Base-by-base conservation (phyloP, 2,888 invertebrate genomes). In the Chymomyza amoena region DNA sequence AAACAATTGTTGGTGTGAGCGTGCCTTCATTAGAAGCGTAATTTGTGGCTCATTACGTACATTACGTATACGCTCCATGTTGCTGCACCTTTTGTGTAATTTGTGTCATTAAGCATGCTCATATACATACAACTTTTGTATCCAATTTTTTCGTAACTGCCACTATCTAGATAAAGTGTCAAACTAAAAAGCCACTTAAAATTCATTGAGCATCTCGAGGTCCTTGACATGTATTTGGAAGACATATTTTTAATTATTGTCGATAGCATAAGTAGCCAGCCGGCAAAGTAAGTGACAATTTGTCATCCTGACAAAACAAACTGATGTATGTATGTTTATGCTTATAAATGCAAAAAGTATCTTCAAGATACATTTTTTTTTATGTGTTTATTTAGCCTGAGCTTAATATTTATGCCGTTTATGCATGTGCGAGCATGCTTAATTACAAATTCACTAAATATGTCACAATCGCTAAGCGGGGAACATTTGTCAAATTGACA, bases 401-500 rank as follows among this genome's bases (percentile, higher is more conserved):
- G 67, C 61, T 63, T 57, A 36, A 66, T 77, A 78, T 80, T 80
- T 79, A 80, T 84, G 75, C 75, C 70, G 66, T 71, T 87, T 88
- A 81, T 88, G 89, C 87, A 85, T 89, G 89, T 79, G 78, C 81
- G 86, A 78, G 83, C 85, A 88, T 89, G 87, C 79, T 84, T 86
- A 85, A 87, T 89, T 85, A 80, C 83, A 62, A 87, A 84, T 84
- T 82, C 85, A 79, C 88, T 87, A 87, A 87, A 85, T 87, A 80
- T 89, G 89, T 89, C 89, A 88, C 89, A 88, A 84, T 85, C 88
- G 69, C 73, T 78, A 73, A 78, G 70, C 73, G 69, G 61, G 67
- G 75, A 74, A 80, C 88, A 89, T 88, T 88, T 89, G 83, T 88
- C 89, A 88, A 81, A 80, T 80, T 88, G 88, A 88, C 88, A 89